A percentile compares a stretch with the other conserved stretches of the same genome.
Evolutionary conservation across 1,140 invertebrate genomes (phyloP).

Genomic region (Bombus cullumanus): DNA sequence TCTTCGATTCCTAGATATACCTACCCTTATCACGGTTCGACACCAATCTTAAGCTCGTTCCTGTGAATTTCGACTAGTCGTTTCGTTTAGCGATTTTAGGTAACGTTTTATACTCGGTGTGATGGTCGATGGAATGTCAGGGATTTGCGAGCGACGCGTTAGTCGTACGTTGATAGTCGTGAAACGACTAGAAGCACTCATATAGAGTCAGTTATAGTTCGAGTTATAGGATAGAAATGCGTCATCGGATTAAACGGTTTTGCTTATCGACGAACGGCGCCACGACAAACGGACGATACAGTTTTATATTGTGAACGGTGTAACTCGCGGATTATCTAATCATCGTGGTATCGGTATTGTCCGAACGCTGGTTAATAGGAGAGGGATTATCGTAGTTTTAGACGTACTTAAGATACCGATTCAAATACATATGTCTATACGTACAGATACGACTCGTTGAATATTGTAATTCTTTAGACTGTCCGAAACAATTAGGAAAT

Average conservation of each 20-base stretch:
- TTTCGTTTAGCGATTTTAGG: neutral
- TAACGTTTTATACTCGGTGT: neutral
- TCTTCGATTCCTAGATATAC: conserved; percentile 24
- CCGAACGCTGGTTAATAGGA: neutral
- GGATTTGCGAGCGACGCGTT: too few relatives aligned
- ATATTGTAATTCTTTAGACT: too few relatives aligned
- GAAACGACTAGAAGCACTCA: neutral
- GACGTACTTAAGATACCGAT: neutral
- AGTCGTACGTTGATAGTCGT: too few relatives aligned
- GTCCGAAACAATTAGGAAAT: neutral
- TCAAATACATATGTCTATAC: neutral
- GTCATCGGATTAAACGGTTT: conserved; percentile 31
- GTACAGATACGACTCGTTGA: too few relatives aligned
- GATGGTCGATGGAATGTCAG: neutral
- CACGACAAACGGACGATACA: conserved; percentile 1
- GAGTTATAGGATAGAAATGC: neutral
- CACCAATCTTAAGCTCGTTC: conserved; percentile 9
- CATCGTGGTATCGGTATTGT: neutral
- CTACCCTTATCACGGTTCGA: neutral
- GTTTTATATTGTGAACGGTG: conserved; percentile 14
- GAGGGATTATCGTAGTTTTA: neutral
- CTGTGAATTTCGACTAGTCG: neutral
- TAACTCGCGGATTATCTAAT: conserved; percentile 31
- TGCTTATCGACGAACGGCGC: conserved; percentile 17
- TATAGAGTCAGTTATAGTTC: neutral